Percentiles rank a stretch among this genome's conserved stretches.
These are phyloP conservation scores for Turdus rufiventris DNA, from an alignment of 2,113 vertebrate genomes.

Conservation along the genomic window DNA sequence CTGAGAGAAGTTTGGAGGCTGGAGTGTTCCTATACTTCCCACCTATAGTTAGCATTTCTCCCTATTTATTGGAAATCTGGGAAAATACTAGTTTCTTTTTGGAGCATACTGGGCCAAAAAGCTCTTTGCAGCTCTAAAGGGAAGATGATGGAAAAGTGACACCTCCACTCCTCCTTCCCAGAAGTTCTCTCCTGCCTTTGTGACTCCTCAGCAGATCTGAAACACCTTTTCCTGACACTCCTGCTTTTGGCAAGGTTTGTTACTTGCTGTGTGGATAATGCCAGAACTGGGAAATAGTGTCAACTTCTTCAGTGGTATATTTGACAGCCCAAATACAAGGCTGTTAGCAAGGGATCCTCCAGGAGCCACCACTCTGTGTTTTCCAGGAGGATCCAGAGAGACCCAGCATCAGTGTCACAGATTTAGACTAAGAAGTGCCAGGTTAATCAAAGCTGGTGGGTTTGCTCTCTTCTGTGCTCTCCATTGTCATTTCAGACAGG, in stretches of 20 bases:
- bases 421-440: neutral
- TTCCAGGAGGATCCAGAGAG: neutral
- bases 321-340: neutral
- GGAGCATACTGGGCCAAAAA: neutral
- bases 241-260: neutral
- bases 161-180: neutral
- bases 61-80: neutral
- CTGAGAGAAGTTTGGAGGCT: neutral
- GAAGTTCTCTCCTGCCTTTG: neutral
- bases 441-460: neutral
- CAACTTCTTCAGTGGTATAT: neutral
- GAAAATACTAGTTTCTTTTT: neutral
- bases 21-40: neutral
- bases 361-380: neutral
- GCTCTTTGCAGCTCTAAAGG: neutral
- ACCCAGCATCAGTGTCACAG: neutral
- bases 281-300: neutral
- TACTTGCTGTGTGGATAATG: neutral
- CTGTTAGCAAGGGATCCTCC: neutral
- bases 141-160: neutral
- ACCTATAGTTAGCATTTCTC: neutral
- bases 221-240: neutral
- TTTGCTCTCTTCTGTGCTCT: neutral
- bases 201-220: neutral
- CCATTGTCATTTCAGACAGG: neutral